Evolutionary conservation across 2,888 invertebrate species (phyloP).

Genomic region (Hydraecia micacea): DNA sequence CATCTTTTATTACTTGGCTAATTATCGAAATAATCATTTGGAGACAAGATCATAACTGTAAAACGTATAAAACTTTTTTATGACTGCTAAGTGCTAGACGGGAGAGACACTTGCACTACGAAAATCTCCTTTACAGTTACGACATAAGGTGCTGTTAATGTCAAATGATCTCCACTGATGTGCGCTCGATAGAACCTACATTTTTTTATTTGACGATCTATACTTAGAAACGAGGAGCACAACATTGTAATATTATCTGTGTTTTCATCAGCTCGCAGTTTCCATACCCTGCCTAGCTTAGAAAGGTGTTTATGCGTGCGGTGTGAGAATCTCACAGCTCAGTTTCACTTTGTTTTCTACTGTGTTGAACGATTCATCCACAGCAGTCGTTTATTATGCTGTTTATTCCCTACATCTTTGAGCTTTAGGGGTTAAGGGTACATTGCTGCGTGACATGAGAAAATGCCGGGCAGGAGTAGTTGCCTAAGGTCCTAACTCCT

Average conservation of each 20-base stretch:
- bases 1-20: slow-evolving; percentile 19
- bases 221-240: background rate
- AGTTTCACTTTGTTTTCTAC: background rate
- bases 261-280: background rate
- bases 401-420: background rate
- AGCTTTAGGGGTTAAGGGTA: background rate
- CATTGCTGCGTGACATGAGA: background rate
- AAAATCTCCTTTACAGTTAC: background rate
- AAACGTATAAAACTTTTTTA: background rate
- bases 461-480: background rate
- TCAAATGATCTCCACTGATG: background rate
- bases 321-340: background rate
- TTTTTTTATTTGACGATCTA: background rate
- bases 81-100: background rate
- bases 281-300: background rate
- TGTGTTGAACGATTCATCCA: background rate
- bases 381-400: background rate
- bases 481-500: no score
- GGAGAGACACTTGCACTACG: no score
- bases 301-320: background rate
- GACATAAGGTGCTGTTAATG: background rate
- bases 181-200: background rate
- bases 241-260: background rate
- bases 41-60: background rate
- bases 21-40: background rate